Conservation (phyloP, 2,888 invertebrate genomes). For the Acanthoscelides obtectus region DNA sequence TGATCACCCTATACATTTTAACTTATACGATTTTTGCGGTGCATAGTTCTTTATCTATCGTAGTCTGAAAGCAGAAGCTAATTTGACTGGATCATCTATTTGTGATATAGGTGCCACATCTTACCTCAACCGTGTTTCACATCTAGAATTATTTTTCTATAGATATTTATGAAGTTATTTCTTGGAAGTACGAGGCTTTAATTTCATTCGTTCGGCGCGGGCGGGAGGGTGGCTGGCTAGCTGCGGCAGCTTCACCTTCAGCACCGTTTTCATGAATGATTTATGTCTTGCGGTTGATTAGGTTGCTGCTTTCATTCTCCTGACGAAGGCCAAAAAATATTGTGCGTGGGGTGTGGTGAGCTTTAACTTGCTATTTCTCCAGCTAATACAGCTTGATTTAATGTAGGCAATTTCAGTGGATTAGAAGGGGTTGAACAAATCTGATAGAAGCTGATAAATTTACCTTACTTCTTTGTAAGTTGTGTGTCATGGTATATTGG, state of each 20-base stretch:
- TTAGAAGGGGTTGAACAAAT: too few relatives aligned
- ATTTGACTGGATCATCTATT: background rate
- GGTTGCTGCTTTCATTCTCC: background rate
- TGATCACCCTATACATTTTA: too few relatives aligned
- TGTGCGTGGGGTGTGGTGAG: background rate
- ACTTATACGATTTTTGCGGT: too few relatives aligned
- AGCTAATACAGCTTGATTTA: background rate
- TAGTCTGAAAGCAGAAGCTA: background rate
- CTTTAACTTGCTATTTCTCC: background rate
- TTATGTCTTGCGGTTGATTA: background rate
- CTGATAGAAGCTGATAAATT: too few relatives aligned
- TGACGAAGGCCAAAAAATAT: background rate
- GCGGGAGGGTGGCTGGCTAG: background rate
- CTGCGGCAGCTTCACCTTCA: background rate
- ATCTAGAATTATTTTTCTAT: conserved; percentile 20
- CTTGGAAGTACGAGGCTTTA: conserved; percentile 17
- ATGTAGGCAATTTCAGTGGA: background rate
- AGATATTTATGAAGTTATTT: conserved; percentile 27
- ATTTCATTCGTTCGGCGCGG: conserved; percentile 16
- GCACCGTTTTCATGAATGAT: background rate
- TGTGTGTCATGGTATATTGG: too few relatives aligned
- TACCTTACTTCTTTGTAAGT: too few relatives aligned
- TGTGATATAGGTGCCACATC: background rate
- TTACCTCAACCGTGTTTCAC: background rate
- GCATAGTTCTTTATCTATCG: too few relatives aligned